Conservation (phyloP, 1,140 invertebrate genomes). For the Chlorops oryzae region DNA sequence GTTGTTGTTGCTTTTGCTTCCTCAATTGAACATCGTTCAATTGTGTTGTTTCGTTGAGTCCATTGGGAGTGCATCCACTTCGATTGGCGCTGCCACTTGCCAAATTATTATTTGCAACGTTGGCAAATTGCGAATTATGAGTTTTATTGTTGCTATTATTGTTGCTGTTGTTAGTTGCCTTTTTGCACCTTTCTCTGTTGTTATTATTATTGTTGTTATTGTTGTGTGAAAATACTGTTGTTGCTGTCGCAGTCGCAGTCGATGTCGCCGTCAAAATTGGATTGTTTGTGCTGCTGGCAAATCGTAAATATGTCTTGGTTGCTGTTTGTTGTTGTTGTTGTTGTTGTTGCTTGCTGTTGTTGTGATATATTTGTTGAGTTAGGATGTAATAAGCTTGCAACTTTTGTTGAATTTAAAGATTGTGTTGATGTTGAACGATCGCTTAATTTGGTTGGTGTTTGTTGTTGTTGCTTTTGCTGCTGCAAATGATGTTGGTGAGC, state of each 20-base stretch:
- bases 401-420: too few relatives aligned
- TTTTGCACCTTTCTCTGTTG: slow-evolving; percentile 5
- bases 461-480: slow-evolving; percentile 7
- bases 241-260: slow-evolving; percentile 4
- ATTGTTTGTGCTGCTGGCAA: slow-evolving; percentile 31
- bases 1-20: slow-evolving; percentile 7
- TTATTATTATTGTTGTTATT: slow-evolving; percentile 12
- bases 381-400: too few relatives aligned
- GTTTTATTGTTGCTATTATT: slow-evolving; percentile 9
- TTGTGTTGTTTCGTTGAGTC: too few relatives aligned
- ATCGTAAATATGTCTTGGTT: slow-evolving; percentile 26
- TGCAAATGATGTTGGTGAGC: too few relatives aligned
- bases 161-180: slow-evolving; percentile 9
- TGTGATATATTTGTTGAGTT: too few relatives aligned
- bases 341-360: slow-evolving; percentile 5
- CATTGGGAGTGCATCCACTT: too few relatives aligned
- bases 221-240: slow-evolving; percentile 12
- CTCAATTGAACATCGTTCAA: too few relatives aligned
- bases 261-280: slow-evolving; percentile 15
- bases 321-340: slow-evolving; percentile 19
- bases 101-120: too few relatives aligned
- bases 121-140: too few relatives aligned
- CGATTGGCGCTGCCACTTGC: too few relatives aligned
- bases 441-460: too few relatives aligned
- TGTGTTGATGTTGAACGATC: background rate